A percentile compares a stretch with the other conserved stretches of the same genome.
Conservation (phyloP, 2,797 vertebrate species). For the Neosalanx taihuensis region DNA sequence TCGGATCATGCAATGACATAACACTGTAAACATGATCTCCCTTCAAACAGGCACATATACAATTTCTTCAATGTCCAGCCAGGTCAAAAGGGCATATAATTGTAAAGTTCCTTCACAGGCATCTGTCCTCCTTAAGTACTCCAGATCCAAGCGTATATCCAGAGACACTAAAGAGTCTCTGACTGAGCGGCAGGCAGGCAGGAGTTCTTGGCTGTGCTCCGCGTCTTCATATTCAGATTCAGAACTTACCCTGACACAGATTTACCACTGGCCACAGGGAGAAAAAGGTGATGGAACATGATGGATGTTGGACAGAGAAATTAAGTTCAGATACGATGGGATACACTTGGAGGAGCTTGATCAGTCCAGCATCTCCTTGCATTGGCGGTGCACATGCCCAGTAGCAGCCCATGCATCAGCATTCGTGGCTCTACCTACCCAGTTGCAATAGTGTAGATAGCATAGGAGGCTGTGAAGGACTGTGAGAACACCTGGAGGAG, state of each 20-base stretch:
- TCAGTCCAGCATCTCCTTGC: constrained; percentile 56
- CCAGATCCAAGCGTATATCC: constrained; percentile 31
- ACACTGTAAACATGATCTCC: constrained; percentile 22
- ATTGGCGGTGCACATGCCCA: constrained; percentile 70
- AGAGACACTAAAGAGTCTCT: constrained; percentile 30
- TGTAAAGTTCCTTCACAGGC: constrained; percentile 36
- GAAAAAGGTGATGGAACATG: constrained; percentile 36
- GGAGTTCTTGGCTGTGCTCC: constrained; percentile 60
- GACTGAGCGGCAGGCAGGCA: constrained; percentile 45
- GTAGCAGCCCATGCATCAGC: constrained; percentile 74
- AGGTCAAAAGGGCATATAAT: constrained; percentile 36
- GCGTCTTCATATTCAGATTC: too few relatives aligned
- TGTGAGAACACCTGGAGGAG: constrained; percentile 81
- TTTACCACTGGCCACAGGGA: constrained; percentile 48
- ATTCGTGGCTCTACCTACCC: constrained; percentile 78
- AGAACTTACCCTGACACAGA: constrained; percentile 7
- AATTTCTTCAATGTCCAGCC: constrained; percentile 51
- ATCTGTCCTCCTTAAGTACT: constrained; percentile 6
- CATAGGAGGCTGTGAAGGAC: constrained; percentile 83
- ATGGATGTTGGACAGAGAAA: constrained; percentile 60
- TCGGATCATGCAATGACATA: constrained; percentile 69
- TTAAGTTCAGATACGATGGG: constrained; percentile 52
- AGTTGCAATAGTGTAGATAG: constrained; percentile 78
- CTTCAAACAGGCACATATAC: constrained; percentile 53
- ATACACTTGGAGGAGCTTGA: constrained; percentile 46